A percentile compares a stretch with the other conserved stretches of the same genome.
These are phyloP conservation scores for Rallus crepitans DNA, from an alignment of 2,797 vertebrate genomes.

Conservation along the genomic window DNA sequence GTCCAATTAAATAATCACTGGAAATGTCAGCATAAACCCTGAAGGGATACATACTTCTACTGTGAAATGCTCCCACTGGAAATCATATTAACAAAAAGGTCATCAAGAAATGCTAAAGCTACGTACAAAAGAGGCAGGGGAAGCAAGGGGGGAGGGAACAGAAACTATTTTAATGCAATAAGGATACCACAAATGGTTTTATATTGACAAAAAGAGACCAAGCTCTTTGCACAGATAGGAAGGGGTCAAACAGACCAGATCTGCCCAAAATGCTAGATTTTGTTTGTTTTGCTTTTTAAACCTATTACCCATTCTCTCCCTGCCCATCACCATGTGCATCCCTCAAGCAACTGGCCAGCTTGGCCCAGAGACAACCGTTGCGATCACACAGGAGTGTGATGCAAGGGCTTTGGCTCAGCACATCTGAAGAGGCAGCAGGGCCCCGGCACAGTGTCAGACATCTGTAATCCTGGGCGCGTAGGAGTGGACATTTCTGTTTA, in stretches of 20 bases:
- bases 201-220: background rate
- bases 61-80: conserved; percentile 68
- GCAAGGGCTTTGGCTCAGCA: background rate
- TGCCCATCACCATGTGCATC: background rate
- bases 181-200: conserved; percentile 34
- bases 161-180: conserved; percentile 31
- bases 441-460: background rate
- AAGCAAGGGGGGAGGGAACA: background rate
- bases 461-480: background rate
- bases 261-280: background rate
- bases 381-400: rapidly evolving
- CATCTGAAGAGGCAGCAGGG: background rate
- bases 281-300: background rate
- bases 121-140: background rate
- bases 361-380: background rate
- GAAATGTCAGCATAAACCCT: conserved; percentile 68
- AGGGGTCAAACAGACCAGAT: background rate
- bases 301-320: background rate
- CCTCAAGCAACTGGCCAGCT: background rate
- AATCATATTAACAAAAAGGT: conserved; percentile 68
- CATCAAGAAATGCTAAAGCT: conserved; percentile 59
- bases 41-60: conserved; percentile 71
- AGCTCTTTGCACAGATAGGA: background rate
- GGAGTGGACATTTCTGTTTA: conserved; percentile 19
- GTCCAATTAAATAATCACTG: conserved; percentile 78